Conservation (phyloP, 2,113 vertebrate species). For the Corydoras sp. region DNA sequence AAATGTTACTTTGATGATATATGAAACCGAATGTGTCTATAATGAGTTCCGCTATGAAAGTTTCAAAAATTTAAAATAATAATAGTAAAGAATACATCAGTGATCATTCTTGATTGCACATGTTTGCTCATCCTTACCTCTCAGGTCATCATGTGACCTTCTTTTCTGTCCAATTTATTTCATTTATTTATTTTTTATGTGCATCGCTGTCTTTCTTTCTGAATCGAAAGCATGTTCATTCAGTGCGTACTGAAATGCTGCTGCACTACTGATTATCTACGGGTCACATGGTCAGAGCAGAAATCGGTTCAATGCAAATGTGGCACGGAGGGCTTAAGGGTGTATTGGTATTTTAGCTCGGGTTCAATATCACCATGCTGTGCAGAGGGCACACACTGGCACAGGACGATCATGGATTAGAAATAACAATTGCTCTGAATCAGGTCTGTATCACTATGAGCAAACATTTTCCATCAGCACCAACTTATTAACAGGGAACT, state of each 20-base stretch:
- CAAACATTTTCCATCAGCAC: slow-evolving; percentile 6
- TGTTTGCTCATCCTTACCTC: too few species aligned
- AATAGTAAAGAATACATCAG: background rate
- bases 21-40: too few species aligned
- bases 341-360: slow-evolving; percentile 17
- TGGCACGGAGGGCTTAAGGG: background rate
- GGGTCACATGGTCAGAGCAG: slow-evolving; percentile 11
- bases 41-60: too few species aligned
- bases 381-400: background rate
- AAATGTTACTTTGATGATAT: too few species aligned
- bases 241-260: background rate
- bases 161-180: too few species aligned
- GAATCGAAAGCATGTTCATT: too few species aligned
- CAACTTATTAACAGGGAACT: slow-evolving; percentile 14
- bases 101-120: too few species aligned
- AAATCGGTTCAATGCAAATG: background rate
- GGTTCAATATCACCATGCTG: background rate
- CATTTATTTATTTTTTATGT: too few species aligned
- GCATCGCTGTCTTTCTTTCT: too few species aligned
- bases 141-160: too few species aligned
- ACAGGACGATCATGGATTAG: background rate
- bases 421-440: background rate
- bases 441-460: background rate
- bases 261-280: slow-evolving; percentile 2
- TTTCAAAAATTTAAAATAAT: background rate